Conservation (phyloP, 2,888 invertebrate genomes). For the Pseudococcus jackbeardsleyi region DNA sequence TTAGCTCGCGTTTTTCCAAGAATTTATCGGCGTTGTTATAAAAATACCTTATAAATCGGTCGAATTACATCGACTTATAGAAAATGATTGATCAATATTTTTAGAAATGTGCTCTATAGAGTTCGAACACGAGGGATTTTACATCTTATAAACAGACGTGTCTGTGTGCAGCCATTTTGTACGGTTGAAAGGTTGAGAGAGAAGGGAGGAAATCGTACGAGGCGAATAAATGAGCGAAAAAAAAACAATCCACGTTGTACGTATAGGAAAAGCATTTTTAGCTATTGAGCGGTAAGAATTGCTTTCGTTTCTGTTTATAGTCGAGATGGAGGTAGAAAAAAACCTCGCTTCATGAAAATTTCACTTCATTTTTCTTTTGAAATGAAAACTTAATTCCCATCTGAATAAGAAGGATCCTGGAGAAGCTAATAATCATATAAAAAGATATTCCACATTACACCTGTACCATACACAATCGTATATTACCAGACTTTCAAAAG, state of each 20-base stretch:
- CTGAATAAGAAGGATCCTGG: neutral
- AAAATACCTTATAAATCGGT: neutral
- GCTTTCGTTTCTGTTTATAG: slow-evolving; percentile 32
- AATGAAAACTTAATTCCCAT: slow-evolving; percentile 34
- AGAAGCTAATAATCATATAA: slow-evolving; percentile 28
- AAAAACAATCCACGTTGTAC: neutral
- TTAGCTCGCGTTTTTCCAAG: neutral
- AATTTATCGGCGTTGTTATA: neutral
- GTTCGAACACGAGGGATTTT: neutral
- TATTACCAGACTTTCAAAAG: neutral
- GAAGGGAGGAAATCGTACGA: neutral
- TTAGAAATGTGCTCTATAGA: neutral
- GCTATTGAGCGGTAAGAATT: neutral
- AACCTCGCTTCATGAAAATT: slow-evolving; percentile 10
- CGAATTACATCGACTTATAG: neutral
- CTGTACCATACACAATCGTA: slow-evolving; percentile 5
- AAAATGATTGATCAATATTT: slow-evolving; percentile 2
- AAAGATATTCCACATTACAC: slow-evolving; percentile 20
- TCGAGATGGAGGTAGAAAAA: neutral
- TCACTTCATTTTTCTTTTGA: slow-evolving; percentile 37
- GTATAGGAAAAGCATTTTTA: neutral
- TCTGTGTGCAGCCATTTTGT: neutral
- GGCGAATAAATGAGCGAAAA: neutral
- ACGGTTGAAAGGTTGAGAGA: neutral
- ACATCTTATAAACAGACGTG: neutral